Percentiles rank a stretch among this genome's conserved stretches.
Conservation (phyloP, 1,140 invertebrate species). For the Nixonia krombeini region DNA sequence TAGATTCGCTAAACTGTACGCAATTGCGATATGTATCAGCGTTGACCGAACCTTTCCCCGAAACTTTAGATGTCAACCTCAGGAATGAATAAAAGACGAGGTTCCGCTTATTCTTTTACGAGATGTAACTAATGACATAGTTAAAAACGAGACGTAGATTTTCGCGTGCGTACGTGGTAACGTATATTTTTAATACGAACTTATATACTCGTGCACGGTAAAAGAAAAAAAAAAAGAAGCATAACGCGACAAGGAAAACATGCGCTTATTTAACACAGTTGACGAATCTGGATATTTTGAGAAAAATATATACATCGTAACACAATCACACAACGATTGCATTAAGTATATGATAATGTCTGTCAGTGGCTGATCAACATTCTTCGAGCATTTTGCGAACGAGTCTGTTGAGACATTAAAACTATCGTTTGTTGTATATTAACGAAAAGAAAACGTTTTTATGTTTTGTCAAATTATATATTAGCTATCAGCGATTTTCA, state of each 20-base stretch:
- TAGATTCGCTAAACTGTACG: too few species aligned
- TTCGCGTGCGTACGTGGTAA: constrained; percentile 61
- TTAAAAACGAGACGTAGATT: constrained; percentile 25
- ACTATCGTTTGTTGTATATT: too few species aligned
- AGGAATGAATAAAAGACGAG: not conserved
- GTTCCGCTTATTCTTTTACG: not conserved
- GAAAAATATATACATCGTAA: constrained; percentile 29
- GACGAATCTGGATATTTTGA: constrained; percentile 1
- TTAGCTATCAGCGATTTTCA: too few species aligned
- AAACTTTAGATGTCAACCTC: not conserved
- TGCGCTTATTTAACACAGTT: constrained; percentile 19
- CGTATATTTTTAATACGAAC: constrained; percentile 66
- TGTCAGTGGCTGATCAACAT: too few species aligned
- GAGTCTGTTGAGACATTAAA: too few species aligned
- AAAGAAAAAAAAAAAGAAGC: too few species aligned
- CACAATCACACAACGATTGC: constrained; percentile 12
- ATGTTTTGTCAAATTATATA: too few species aligned
- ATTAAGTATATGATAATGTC: too few species aligned
- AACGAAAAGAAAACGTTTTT: too few species aligned
- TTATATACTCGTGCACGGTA: constrained; percentile 33
- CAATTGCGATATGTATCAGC: too few species aligned
- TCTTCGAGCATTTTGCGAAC: too few species aligned
- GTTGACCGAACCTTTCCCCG: too few species aligned
- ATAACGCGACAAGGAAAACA: constrained; percentile 20
- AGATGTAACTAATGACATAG: constrained; percentile 4